Conservation (phyloP, 2,888 invertebrate genomes). For the Patella caerulea region DNA sequence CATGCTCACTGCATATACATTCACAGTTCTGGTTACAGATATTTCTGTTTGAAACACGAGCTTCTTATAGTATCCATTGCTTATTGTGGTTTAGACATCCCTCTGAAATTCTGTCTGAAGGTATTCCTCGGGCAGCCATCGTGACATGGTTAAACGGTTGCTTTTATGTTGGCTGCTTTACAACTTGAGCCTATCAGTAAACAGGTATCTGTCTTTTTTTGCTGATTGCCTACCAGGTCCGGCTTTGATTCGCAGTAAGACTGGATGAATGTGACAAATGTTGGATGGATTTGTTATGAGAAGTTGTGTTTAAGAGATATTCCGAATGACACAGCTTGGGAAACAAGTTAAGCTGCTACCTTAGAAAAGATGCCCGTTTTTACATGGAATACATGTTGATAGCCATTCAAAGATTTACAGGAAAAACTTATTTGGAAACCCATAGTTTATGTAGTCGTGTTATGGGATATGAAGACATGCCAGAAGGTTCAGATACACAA, state of each 20-base stretch:
- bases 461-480: too few relatives aligned
- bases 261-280: conserved; percentile 96
- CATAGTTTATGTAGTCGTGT: too few relatives aligned
- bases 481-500: too few relatives aligned
- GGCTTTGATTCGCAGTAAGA: conserved; percentile 92
- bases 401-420: too few relatives aligned
- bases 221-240: conserved; percentile 99
- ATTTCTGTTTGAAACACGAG: conserved; percentile 93
- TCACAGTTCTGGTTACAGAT: conserved; percentile 98
- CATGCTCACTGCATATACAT: conserved; percentile 82
- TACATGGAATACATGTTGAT: conserved; percentile 78
- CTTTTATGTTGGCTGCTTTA: conserved; percentile 97
- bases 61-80: conserved; percentile 92
- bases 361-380: conserved; percentile 99
- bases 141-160: conserved; percentile 99
- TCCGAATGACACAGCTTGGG: conserved; percentile 97
- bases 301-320: conserved; percentile 99
- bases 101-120: conserved; percentile 99
- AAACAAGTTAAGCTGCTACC: conserved; percentile 99
- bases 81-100: conserved; percentile 99
- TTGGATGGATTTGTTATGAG: conserved; percentile 97
- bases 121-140: conserved; percentile 97
- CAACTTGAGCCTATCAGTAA: conserved; percentile 96
- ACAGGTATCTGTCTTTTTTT: conserved; percentile 93
- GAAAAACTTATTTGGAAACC: too few relatives aligned